Base-by-base conservation (phyloP, 2,888 invertebrate genomes). In the Pyrrhia umbra region DNA sequence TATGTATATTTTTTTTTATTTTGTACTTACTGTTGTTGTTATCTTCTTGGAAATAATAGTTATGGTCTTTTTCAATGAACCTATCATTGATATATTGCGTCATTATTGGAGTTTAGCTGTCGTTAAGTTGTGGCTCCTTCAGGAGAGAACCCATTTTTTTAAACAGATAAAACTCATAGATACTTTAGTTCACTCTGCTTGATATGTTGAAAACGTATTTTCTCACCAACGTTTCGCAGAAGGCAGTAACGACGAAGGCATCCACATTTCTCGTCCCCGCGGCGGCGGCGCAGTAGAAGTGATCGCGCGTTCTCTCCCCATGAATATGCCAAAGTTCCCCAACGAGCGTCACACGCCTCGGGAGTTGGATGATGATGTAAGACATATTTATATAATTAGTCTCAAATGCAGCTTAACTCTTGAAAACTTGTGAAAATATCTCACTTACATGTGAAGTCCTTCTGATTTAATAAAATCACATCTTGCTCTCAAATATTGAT, bases 231-330 rank as follows among this genome's bases (percentile, higher is more conserved):
- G 40, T 63, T 76, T 13, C 68, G 69, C 85, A 83, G 93, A 91
- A 61, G 95, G 90, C 63, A 95, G 96, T 76, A 95, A 96, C 80
- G 96, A 96, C 81, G 96, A 96, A 85, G 96, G 95, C 43, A 95
- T 96, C 68, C 95, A 95, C 75, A 95, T 96, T 71, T 88, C 95
- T 4, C 94, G 96, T 57, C 85, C 95, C 73, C 95, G 96, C 78
- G 89, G 95, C 87, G 89, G 95, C 87, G 85, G 89, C 63, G 88
- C 87, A 46, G 90, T 88, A 27, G 89, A 91, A 18, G 94, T 95
- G 63, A 93, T 97, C 75, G 98, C 97, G 43, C 97, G 96, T 87
- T 97, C 97, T 73, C 93, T 98, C 84, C 98, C 98, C 39, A 97
- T 98, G 86, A 96, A 96, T 87, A 96, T 98, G 90, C 97, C 97